phyloP scores from a whole-genome alignment of 2,888 invertebrate genomes.

The Entomobrya multifasciata region DNA sequence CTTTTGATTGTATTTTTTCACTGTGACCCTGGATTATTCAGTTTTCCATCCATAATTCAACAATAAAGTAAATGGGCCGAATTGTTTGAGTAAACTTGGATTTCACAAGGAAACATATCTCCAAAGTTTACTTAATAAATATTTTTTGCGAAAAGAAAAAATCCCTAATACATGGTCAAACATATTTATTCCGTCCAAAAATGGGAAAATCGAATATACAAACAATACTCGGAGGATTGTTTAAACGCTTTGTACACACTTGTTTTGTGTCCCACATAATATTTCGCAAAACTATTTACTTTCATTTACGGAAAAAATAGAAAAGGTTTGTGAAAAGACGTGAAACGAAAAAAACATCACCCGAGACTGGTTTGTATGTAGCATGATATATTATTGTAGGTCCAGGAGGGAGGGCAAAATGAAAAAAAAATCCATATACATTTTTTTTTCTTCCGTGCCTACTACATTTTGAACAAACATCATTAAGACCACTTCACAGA shows the following conservation, averaged over 20 bases:
- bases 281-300: conserved; percentile 8
- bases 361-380: too few relatives aligned
- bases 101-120: too few relatives aligned
- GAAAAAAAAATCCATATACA: background rate
- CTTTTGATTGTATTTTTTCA: conserved; percentile 14
- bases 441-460: background rate
- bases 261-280: too few relatives aligned
- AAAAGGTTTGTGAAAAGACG: too few relatives aligned
- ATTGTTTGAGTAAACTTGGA: conserved; percentile 12
- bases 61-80: conserved; percentile 14
- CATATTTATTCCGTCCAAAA: too few relatives aligned
- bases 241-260: background rate
- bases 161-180: too few relatives aligned
- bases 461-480: conserved; percentile 48
- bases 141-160: too few relatives aligned
- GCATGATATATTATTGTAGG: too few relatives aligned
- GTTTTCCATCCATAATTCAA: conserved; percentile 29
- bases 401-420: conserved; percentile 3
- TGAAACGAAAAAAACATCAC: too few relatives aligned
- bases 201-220: too few relatives aligned
- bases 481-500: conserved; percentile 57
- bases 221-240: background rate
- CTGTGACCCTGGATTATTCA: conserved; percentile 13
- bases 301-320: conserved; percentile 4
- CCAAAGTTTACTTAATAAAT: too few relatives aligned